These are phyloP conservation scores for Cynopterus sphinx DNA, from an alignment of 2,797 vertebrate genomes.

Conservation along the genomic window DNA sequence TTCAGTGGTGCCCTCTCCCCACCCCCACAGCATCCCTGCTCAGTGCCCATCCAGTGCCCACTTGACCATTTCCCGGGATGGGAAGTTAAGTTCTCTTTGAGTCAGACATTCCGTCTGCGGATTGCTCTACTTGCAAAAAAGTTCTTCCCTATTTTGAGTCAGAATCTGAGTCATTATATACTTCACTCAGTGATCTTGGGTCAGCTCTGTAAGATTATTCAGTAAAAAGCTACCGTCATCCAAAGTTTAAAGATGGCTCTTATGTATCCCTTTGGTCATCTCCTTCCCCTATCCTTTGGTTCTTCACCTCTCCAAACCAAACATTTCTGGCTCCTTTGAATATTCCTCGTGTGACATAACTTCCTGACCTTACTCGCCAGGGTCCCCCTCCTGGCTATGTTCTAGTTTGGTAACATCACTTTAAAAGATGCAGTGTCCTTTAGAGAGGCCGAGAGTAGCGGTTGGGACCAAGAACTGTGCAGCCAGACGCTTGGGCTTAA, in stretches of 20 bases:
- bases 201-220: neutral
- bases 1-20: no score
- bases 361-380: neutral
- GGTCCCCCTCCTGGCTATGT: neutral
- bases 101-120: neutral
- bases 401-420: neutral
- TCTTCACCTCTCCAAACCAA: neutral
- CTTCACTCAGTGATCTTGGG: neutral
- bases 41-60: neutral
- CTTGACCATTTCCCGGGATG: neutral
- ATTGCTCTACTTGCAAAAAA: neutral
- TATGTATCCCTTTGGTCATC: neutral
- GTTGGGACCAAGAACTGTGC: neutral
- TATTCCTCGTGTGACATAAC: neutral
- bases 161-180: neutral
- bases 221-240: neutral
- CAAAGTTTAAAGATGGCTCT: neutral
- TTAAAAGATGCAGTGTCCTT: neutral
- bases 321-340: neutral
- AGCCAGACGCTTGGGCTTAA: neutral
- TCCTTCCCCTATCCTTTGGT: neutral
- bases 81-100: neutral
- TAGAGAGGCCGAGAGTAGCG: neutral
- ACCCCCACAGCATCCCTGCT: accelerated
- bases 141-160: neutral